Conservation (phyloP, 2,888 invertebrate species). For the Trichopoda pennipes region DNA sequence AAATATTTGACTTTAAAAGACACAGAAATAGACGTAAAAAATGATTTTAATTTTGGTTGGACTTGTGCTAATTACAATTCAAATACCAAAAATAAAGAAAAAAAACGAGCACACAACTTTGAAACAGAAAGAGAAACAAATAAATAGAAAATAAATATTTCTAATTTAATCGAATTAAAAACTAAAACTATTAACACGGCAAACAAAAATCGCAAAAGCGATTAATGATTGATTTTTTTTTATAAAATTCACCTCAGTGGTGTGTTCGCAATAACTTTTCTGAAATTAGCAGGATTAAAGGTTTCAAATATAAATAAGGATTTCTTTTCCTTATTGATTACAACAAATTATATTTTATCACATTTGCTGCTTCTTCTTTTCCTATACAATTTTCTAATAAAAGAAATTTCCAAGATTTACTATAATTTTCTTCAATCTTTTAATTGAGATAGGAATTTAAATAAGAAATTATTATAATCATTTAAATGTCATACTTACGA, state of each 20-base stretch:
- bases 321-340: not conserved
- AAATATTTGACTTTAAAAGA: slow-evolving; percentile 57
- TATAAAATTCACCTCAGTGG: slow-evolving; percentile 16
- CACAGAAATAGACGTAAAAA: slow-evolving; percentile 24
- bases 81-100: slow-evolving; percentile 1
- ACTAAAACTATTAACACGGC: not conserved
- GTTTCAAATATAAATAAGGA: no score
- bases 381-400: not conserved
- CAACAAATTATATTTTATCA: not conserved
- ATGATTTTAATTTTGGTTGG: slow-evolving; percentile 54
- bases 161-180: not conserved
- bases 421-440: slow-evolving; percentile 2
- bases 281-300: not conserved
- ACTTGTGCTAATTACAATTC: slow-evolving; percentile 64
- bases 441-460: slow-evolving; percentile 52
- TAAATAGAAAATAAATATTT: not conserved
- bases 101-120: no score
- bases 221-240: slow-evolving; percentile 4
- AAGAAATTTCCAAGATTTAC: not conserved
- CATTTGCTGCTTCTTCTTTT: not conserved
- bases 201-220: slow-evolving; percentile 34
- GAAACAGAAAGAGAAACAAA: slow-evolving; percentile 4
- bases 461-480: slow-evolving; percentile 50
- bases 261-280: not conserved
- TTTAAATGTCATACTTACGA: slow-evolving; percentile 45